Percentiles rank a stretch among this genome's conserved stretches.
These are phyloP conservation scores for Archivesica marissinica DNA, from an alignment of 1,140 invertebrate genomes.

Conservation along the genomic window DNA sequence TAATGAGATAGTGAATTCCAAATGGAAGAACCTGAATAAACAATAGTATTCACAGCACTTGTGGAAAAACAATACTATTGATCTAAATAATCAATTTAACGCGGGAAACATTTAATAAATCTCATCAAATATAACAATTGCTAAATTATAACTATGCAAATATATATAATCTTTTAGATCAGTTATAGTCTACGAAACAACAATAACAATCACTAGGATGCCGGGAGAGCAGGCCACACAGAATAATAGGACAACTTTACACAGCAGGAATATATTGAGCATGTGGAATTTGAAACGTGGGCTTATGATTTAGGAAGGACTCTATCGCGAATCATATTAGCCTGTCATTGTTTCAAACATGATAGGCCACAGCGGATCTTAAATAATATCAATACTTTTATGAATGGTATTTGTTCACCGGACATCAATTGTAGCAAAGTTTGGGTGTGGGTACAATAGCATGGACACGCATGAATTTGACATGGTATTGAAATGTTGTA, in stretches of 20 bases:
- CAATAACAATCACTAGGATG: not conserved
- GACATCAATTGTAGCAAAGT: conserved; percentile 35
- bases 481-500: conserved; percentile 22
- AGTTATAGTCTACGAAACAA: not conserved
- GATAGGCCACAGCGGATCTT: conserved; percentile 9
- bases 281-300: conserved; percentile 16
- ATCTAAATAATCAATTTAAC: no score
- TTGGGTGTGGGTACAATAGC: not conserved
- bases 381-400: not conserved
- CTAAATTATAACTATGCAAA: no score
- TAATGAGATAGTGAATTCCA: no score
- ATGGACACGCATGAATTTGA: conserved; percentile 6
- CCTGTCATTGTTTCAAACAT: not conserved
- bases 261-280: not conserved
- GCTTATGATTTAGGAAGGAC: conserved; percentile 19
- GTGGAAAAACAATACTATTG: no score
- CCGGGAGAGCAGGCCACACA: not conserved
- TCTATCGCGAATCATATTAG: conserved; percentile 7
- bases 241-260: conserved; percentile 10
- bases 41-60: no score
- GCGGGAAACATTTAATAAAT: no score
- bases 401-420: conserved; percentile 24
- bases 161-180: conserved; percentile 4
- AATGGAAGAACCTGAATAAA: no score
- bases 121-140: no score